phyloP scores from a whole-genome alignment of 2,888 invertebrate species.

The Sussaba pulchella region DNA sequence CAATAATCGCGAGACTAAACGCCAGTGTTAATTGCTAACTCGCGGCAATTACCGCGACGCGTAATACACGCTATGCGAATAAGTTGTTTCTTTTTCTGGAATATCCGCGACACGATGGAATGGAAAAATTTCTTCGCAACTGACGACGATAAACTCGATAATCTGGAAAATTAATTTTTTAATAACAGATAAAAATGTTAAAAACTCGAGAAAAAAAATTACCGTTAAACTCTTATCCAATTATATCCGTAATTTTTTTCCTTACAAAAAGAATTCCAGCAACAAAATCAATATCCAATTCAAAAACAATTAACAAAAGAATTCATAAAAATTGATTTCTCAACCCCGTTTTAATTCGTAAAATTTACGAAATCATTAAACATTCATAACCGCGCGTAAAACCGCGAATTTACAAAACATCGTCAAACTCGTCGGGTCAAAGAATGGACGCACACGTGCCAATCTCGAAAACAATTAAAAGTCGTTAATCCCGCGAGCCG shows the following conservation, averaged over 20 bases:
- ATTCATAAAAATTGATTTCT: too few relatives aligned
- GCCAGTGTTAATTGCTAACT: constrained; percentile 63
- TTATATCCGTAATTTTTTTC: too few relatives aligned
- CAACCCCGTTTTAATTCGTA: too few relatives aligned
- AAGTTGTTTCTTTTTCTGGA: constrained; percentile 21
- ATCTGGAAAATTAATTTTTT: neutral
- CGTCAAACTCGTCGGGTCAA: too few relatives aligned
- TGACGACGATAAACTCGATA: constrained; percentile 9
- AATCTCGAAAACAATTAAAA: neutral
- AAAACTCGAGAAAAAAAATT: constrained; percentile 3
- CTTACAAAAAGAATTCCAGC: too few relatives aligned
- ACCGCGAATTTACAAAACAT: too few relatives aligned
- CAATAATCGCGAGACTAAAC: constrained; percentile 46
- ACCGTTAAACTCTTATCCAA: neutral
- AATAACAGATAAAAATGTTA: neutral
- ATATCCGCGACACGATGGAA: constrained; percentile 53
- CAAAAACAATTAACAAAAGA: too few relatives aligned
- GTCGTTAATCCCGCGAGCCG: neutral
- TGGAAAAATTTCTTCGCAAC: constrained; percentile 20
- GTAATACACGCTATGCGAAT: constrained; percentile 46
- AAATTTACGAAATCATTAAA: too few relatives aligned
- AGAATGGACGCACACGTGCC: too few relatives aligned
- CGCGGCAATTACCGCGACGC: constrained; percentile 61
- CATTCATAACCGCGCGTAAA: too few relatives aligned
- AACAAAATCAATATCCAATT: too few relatives aligned